Evolutionary conservation across 2,888 invertebrate species (phyloP).

Genomic region (Machimus rusticus): DNA sequence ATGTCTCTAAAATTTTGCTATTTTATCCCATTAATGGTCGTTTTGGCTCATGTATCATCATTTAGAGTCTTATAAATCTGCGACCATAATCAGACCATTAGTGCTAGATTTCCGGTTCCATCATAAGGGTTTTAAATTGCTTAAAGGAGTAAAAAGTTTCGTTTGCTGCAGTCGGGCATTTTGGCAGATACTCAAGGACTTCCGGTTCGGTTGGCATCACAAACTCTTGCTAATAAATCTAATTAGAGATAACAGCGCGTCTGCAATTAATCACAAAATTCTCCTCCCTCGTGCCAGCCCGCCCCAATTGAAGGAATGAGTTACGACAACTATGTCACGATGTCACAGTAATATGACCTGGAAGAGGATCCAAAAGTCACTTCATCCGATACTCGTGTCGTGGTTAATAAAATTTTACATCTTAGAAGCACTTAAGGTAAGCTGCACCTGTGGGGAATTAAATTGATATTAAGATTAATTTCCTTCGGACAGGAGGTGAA

Average conservation of each 20-base stretch:
- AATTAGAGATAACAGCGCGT: constrained; percentile 15
- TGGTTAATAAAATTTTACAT: not conserved
- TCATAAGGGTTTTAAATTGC: not conserved
- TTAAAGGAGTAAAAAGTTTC: not conserved
- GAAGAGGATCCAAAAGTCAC: not conserved
- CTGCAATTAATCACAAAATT: not conserved
- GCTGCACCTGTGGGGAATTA: not conserved
- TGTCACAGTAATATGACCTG: not conserved
- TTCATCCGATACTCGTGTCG: not conserved
- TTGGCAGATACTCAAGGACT: not conserved
- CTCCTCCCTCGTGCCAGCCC: not conserved
- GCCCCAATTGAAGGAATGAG: not conserved
- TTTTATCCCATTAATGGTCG: not conserved
- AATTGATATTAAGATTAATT: not conserved
- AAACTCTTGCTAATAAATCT: constrained; percentile 2
- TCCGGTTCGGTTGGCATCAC: not conserved
- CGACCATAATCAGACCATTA: not conserved
- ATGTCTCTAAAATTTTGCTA: not conserved
- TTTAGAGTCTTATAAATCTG: not conserved
- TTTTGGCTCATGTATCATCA: not conserved
- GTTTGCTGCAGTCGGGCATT: not conserved
- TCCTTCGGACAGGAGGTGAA: not conserved
- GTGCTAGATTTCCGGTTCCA: not conserved
- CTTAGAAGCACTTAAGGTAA: not conserved
- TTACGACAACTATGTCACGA: not conserved